These are phyloP conservation scores for Pelecanus crispus DNA, from an alignment of 2,113 vertebrate species.

Conservation along the genomic window DNA sequence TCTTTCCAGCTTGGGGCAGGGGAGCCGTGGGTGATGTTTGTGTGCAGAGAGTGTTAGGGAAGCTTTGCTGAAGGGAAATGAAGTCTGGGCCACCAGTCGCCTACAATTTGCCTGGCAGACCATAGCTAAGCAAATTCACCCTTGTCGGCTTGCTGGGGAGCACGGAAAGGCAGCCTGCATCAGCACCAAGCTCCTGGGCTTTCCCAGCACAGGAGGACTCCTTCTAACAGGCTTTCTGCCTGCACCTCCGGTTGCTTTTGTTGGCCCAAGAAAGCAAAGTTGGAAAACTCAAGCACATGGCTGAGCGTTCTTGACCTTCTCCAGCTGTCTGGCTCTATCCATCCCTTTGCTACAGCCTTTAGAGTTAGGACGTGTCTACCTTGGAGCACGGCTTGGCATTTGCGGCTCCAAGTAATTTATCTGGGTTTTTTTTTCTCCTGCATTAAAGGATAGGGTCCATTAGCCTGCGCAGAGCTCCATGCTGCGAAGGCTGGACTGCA, in stretches of 20 bases:
- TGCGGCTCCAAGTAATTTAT: conserved; percentile 1
- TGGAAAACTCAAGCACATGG: background rate
- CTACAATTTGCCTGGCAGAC: background rate
- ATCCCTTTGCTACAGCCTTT: background rate
- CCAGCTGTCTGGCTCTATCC: background rate
- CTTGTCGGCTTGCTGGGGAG: background rate
- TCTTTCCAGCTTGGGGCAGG: background rate
- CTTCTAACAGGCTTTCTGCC: background rate
- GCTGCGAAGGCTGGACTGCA: background rate
- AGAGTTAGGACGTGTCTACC: background rate
- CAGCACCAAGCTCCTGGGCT: background rate
- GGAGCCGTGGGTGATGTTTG: background rate
- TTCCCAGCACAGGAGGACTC: background rate
- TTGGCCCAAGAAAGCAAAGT: background rate
- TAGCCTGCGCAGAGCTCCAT: background rate
- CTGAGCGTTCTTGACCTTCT: background rate
- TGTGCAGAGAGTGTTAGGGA: background rate
- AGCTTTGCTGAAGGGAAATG: background rate
- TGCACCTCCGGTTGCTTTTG: background rate
- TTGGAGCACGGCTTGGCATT: background rate
- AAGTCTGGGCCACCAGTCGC: background rate
- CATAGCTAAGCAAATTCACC: background rate
- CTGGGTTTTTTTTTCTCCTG: background rate
- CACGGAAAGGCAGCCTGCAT: background rate
- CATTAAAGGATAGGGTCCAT: background rate